A percentile compares a stretch with the other conserved stretches of the same genome.
Conservation (phyloP, 2,888 invertebrate genomes). For the Philopedon plagiatum region DNA sequence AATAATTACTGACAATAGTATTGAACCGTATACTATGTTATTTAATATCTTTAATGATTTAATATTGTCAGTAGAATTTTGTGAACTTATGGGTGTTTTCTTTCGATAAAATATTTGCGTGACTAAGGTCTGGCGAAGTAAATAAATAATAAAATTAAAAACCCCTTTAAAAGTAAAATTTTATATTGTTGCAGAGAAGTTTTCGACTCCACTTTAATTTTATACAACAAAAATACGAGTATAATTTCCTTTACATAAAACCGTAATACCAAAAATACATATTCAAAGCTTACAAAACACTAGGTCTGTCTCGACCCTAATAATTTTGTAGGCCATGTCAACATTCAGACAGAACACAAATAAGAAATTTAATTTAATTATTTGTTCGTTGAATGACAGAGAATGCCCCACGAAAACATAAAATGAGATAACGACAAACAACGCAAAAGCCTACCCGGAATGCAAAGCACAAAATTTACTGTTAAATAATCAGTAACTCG, state of each 20-base stretch:
- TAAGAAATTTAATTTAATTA: constrained; percentile 32
- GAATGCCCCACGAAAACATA: constrained; percentile 28
- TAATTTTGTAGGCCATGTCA: constrained; percentile 16
- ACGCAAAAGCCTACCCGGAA: constrained; percentile 20
- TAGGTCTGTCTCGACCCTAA: constrained; percentile 2
- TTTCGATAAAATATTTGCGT: too few species aligned
- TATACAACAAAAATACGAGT: background rate
- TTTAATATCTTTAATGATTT: too few species aligned
- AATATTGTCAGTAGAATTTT: too few species aligned
- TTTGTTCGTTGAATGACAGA: constrained; percentile 25
- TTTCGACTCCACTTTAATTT: background rate
- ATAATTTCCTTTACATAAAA: background rate
- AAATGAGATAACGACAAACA: constrained; percentile 31
- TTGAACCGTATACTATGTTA: too few species aligned
- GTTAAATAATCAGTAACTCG: constrained; percentile 26
- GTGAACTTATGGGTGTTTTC: too few species aligned
- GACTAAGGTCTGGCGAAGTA: too few species aligned
- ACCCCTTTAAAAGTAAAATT: too few species aligned
- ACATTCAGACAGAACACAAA: constrained; percentile 6
- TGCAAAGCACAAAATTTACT: constrained; percentile 29
- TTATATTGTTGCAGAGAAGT: too few species aligned
- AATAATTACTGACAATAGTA: too few species aligned
- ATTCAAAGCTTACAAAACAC: background rate
- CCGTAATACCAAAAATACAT: background rate
- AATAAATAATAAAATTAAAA: too few species aligned